Conservation (phyloP, 2,797 vertebrate genomes). For the Benthosema pterotum region DNA sequence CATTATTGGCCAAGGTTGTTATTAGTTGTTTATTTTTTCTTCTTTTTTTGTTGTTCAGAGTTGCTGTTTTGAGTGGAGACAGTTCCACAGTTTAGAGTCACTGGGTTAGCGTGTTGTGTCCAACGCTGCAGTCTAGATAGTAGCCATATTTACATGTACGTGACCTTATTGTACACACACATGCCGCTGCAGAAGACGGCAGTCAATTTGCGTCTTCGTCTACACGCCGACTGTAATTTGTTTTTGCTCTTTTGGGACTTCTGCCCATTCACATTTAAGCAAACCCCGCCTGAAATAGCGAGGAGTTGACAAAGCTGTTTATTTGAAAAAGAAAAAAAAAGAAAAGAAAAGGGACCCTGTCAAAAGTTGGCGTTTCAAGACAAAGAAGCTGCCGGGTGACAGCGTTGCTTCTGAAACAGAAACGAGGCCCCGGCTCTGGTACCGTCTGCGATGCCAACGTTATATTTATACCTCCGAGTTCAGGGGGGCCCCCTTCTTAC, state of each 20-base stretch:
- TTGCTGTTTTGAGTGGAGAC: conserved; percentile 27
- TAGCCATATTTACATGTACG: conserved; percentile 12
- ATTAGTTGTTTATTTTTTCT: conserved; percentile 38
- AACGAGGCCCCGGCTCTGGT: conserved; percentile 52
- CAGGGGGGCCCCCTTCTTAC: conserved; percentile 63
- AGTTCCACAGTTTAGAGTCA: conserved; percentile 30
- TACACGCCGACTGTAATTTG: too few species aligned
- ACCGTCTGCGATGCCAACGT: conserved; percentile 44
- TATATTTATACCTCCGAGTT: conserved; percentile 77
- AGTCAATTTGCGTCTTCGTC: conserved; percentile 5
- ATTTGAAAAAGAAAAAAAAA: conserved; percentile 74
- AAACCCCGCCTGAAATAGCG: conserved; percentile 75
- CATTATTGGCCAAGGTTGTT: conserved; percentile 44
- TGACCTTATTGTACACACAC: conserved; percentile 11
- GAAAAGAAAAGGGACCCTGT: too few species aligned
- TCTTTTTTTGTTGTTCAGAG: conserved; percentile 39
- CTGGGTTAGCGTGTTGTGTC: conserved; percentile 23
- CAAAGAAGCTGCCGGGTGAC: conserved; percentile 63
- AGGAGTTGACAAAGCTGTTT: conserved; percentile 60
- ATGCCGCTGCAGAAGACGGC: neutral
- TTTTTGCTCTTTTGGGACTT: conserved; percentile 40
- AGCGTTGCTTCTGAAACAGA: conserved; percentile 64
- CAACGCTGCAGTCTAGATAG: conserved; percentile 13
- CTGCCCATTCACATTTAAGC: conserved; percentile 62
- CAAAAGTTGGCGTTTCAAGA: conserved; percentile 70